These are phyloP conservation scores for Calosoma granatense DNA, from an alignment of 1,140 invertebrate species.

Conservation along the genomic window DNA sequence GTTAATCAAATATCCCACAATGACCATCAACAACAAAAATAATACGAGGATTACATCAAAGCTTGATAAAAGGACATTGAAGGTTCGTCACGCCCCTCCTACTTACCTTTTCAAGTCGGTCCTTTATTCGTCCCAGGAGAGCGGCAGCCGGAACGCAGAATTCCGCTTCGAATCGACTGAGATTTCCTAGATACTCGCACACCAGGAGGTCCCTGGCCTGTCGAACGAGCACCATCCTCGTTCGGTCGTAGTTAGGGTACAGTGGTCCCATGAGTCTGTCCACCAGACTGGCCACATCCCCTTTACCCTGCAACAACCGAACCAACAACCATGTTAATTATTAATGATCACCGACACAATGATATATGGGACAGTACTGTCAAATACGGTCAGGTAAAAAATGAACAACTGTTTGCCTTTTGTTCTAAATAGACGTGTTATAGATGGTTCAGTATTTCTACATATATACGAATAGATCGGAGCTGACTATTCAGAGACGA, in stretches of 20 bases:
- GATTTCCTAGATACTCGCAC: conserved; percentile 50
- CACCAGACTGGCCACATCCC: conserved; percentile 45
- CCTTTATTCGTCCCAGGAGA: conserved; percentile 34
- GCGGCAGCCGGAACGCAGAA: conserved; percentile 51
- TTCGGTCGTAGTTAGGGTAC: conserved; percentile 44
- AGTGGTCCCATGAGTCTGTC: conserved; percentile 50
- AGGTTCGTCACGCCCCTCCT: too few relatives aligned
- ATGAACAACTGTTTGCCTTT: conserved; percentile 12
- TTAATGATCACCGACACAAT: conserved; percentile 12
- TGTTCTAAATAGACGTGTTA: conserved; percentile 10
- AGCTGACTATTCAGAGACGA: too few relatives aligned
- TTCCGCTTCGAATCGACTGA: conserved; percentile 48
- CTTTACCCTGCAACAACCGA: conserved; percentile 36
- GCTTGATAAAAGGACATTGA: too few relatives aligned
- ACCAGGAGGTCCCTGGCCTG: conserved; percentile 57
- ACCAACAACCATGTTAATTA: neutral
- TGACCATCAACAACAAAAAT: too few relatives aligned
- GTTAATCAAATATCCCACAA: too few relatives aligned
- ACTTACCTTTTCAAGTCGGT: neutral
- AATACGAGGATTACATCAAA: too few relatives aligned
- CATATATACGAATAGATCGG: too few relatives aligned
- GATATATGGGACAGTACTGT: conserved; percentile 16
- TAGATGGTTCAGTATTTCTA: conserved; percentile 12
- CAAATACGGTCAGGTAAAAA: conserved; percentile 15
- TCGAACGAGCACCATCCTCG: conserved; percentile 48